A percentile compares a stretch with the other conserved stretches of the same genome.
Conservation (phyloP, 2,888 invertebrate genomes). For the Cryptocephalus primarius region DNA sequence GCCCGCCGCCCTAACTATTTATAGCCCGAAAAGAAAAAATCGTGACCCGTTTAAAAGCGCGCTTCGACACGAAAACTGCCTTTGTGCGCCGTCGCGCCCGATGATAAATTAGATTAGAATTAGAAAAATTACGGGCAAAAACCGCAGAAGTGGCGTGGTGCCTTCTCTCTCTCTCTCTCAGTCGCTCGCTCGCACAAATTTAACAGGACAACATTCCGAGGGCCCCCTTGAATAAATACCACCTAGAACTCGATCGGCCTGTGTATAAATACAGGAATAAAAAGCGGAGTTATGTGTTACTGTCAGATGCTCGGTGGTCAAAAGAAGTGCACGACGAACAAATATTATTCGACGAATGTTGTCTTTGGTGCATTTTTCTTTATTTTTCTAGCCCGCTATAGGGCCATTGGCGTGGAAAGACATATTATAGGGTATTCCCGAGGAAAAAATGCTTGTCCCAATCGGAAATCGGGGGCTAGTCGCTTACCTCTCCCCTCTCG, state of each 20-base stretch:
- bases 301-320: constrained; percentile 25
- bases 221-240: constrained; percentile 22
- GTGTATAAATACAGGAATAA: constrained; percentile 10
- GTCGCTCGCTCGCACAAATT: constrained; percentile 21
- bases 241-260: constrained; percentile 13
- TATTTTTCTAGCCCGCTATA: too few relatives aligned
- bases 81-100: constrained; percentile 8
- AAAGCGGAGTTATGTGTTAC: constrained; percentile 26
- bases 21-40: too few relatives aligned
- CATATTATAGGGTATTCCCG: too few relatives aligned
- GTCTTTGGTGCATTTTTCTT: constrained; percentile 5
- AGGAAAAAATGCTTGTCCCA: too few relatives aligned
- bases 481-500: too few relatives aligned
- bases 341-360: constrained; percentile 23
- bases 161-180: too few relatives aligned
- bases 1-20: too few relatives aligned
- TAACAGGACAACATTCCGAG: constrained; percentile 25
- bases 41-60: too few relatives aligned
- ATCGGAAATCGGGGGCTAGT: too few relatives aligned
- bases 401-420: too few relatives aligned
- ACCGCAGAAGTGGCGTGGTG: constrained; percentile 6
- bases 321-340: constrained; percentile 29
- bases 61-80: too few relatives aligned
- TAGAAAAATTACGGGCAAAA: constrained; percentile 16
- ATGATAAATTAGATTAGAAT: constrained; percentile 18